A percentile compares a stretch with the other conserved stretches of the same genome.
Conservation (phyloP, 2,113 vertebrate genomes). For the Hippocampus abdominalis region DNA sequence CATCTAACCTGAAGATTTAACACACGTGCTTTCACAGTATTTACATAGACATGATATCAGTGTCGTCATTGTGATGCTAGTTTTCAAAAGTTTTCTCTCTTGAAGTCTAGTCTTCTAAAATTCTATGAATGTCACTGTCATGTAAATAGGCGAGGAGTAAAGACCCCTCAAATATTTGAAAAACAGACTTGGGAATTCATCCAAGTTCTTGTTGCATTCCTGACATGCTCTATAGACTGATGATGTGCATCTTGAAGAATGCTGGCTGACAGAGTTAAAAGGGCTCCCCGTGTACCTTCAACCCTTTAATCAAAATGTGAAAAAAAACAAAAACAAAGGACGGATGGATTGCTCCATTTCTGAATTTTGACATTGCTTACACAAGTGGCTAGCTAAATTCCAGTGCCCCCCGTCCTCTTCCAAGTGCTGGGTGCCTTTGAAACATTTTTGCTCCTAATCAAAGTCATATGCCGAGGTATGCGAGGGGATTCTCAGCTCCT, state of each 20-base stretch:
- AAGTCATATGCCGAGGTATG: background rate
- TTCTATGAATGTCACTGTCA: background rate
- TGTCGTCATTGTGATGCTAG: background rate
- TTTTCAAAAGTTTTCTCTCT: slow-evolving; percentile 1
- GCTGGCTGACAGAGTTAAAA: slow-evolving; percentile 28
- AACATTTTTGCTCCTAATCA: background rate
- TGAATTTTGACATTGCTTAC: slow-evolving; percentile 7
- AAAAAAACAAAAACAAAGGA: slow-evolving; percentile 18
- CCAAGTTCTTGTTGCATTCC: slow-evolving; percentile 48
- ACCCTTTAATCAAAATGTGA: slow-evolving; percentile 17
- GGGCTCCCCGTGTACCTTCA: slow-evolving; percentile 19
- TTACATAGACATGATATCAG: background rate
- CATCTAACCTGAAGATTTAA: background rate
- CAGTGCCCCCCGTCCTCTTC: background rate
- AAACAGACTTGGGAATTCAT: background rate
- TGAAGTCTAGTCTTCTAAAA: no score
- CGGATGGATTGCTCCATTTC: background rate
- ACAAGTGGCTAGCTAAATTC: background rate
- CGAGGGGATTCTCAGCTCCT: slow-evolving; percentile 2
- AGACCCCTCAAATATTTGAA: background rate
- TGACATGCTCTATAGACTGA: slow-evolving; percentile 37
- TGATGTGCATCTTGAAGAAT: slow-evolving; percentile 47
- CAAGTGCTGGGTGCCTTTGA: background rate
- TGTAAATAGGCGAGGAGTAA: background rate
- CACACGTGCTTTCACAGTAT: background rate